Conservation (phyloP, 1,140 invertebrate species). For the Drosophila punjabiensis region DNA sequence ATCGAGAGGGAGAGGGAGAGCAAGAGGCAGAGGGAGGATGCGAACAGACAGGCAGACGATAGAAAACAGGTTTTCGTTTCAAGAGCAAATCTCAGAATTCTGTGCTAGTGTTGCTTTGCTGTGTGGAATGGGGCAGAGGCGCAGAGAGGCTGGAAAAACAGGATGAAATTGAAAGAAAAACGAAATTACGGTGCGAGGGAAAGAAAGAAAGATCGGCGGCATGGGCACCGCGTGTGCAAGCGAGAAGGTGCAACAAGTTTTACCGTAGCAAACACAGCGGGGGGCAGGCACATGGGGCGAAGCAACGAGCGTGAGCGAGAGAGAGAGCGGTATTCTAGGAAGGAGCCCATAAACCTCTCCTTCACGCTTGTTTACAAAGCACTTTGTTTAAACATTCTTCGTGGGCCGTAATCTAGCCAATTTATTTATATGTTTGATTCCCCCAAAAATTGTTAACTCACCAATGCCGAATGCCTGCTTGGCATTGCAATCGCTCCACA, state of each 20-base stretch:
- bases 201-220: constrained; percentile 35
- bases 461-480: constrained; percentile 84
- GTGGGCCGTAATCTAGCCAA: constrained; percentile 43
- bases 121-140: constrained; percentile 21
- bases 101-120: constrained; percentile 34
- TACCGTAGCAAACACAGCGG: constrained; percentile 62
- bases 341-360: constrained; percentile 36
- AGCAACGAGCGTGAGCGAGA: background rate
- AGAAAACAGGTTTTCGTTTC: constrained; percentile 74
- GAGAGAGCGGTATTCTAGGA: constrained; percentile 28
- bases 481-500: constrained; percentile 80
- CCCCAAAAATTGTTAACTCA: constrained; percentile 53
- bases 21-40: constrained; percentile 1
- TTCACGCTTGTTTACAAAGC: constrained; percentile 48
- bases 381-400: constrained; percentile 68
- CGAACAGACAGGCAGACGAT: constrained; percentile 37
- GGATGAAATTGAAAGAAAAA: constrained; percentile 70
- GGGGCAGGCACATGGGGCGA: constrained; percentile 43
- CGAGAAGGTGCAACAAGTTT: constrained; percentile 68
- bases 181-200: constrained; percentile 45
- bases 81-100: constrained; percentile 62
- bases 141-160: constrained; percentile 54
- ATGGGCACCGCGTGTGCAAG: constrained; percentile 56
- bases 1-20: constrained; percentile 15
- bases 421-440: constrained; percentile 37